Percentiles rank a stretch among this genome's conserved stretches.
phyloP scores from a whole-genome alignment of 2,888 invertebrate species.

The Clanis bilineata region DNA sequence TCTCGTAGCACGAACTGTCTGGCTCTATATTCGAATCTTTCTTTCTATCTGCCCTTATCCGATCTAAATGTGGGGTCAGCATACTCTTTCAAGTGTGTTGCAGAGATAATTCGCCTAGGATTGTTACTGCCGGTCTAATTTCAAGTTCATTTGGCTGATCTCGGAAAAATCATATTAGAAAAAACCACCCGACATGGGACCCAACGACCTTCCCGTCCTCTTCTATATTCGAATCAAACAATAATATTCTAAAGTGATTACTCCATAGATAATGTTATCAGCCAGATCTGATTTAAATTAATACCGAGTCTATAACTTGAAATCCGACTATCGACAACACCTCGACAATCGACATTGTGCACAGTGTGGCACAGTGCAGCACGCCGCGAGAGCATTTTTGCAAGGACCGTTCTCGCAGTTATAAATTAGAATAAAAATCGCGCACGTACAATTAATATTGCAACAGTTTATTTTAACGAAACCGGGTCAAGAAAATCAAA shows the following conservation, averaged over 20 bases:
- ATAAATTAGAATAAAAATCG: conserved; percentile 48
- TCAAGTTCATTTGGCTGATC: too few relatives aligned
- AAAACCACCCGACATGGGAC: too few relatives aligned
- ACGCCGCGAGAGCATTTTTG: conserved; percentile 21
- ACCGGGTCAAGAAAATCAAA: conserved; percentile 75
- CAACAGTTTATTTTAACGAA: conserved; percentile 66
- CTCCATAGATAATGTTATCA: neutral
- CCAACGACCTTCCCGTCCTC: too few relatives aligned
- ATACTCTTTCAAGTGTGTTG: too few relatives aligned
- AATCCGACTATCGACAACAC: neutral
- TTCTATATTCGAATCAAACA: neutral
- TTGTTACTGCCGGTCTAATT: too few relatives aligned
- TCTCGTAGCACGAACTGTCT: too few relatives aligned
- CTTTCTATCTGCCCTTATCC: too few relatives aligned
- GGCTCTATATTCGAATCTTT: too few relatives aligned
- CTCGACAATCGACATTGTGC: neutral
- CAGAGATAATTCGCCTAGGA: too few relatives aligned
- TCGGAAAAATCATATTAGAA: too few relatives aligned
- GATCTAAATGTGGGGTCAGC: too few relatives aligned
- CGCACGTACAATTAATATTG: conserved; percentile 61
- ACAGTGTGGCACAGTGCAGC: too few relatives aligned
- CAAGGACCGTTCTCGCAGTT: conserved; percentile 33
- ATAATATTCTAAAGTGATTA: neutral
- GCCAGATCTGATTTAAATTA: neutral
- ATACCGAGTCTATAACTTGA: neutral